Conservation (phyloP, 23 tunicate species). For the Styela clava region DNA sequence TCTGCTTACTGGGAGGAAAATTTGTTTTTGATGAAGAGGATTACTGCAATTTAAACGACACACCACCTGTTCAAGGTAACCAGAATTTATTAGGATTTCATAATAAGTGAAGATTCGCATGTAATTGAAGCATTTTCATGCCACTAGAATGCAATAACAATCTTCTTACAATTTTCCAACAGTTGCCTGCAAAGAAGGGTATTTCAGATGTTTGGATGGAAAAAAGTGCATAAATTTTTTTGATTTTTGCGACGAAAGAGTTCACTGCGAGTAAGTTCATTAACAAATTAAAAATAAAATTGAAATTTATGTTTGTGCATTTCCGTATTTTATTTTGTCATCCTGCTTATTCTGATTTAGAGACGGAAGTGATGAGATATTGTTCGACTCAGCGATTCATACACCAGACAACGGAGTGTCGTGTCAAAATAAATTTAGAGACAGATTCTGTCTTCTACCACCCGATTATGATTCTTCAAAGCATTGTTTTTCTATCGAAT, state of each 20-base stretch:
- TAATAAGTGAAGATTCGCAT: too few species aligned
- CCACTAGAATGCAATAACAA: too few species aligned
- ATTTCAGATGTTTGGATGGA: neutral
- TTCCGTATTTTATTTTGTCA: too few species aligned
- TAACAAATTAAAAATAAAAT: too few species aligned
- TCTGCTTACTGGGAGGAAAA: neutral
- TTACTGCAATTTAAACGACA: neutral
- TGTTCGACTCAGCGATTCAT: neutral
- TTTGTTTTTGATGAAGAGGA: neutral
- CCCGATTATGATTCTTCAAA: neutral
- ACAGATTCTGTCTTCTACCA: neutral
- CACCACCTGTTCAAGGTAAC: too few species aligned
- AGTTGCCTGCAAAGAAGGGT: neutral
- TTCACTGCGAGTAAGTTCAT: neutral
- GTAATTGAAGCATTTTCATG: too few species aligned
- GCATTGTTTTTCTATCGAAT: neutral
- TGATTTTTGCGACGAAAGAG: neutral
- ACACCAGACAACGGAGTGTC: neutral
- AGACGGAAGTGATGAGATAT: neutral
- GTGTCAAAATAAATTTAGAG: neutral
- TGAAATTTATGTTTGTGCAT: too few species aligned
- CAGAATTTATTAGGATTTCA: too few species aligned
- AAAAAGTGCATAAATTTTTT: neutral
- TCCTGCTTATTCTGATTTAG: too few species aligned
- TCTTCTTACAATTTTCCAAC: too few species aligned